A percentile compares a stretch with the other conserved stretches of the same genome.
These are phyloP conservation scores for Melanotaenia duboulayi DNA, from an alignment of 2,113 vertebrate species.

Conservation along the genomic window DNA sequence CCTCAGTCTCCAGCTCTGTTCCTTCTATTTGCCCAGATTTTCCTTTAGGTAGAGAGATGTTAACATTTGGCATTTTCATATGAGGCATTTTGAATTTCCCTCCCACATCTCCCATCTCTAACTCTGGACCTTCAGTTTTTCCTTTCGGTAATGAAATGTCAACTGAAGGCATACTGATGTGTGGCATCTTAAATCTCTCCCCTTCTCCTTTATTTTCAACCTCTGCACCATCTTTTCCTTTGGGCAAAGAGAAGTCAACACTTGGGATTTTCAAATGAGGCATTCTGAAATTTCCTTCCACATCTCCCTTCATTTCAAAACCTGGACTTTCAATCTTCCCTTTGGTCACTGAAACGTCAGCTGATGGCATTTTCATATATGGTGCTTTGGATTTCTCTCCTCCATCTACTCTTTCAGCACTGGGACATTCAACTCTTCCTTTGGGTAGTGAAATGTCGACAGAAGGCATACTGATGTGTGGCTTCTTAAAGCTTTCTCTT, in stretches of 20 bases:
- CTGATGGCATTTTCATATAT: constrained; percentile 38
- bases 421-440: constrained; percentile 31
- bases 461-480: constrained; percentile 62
- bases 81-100: constrained; percentile 58
- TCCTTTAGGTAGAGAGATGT: constrained; percentile 45
- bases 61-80: constrained; percentile 57
- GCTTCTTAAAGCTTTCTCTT: constrained; percentile 44
- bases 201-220: constrained; percentile 11
- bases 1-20: constrained; percentile 30
- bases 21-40: constrained; percentile 41
- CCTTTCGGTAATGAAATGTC: constrained; percentile 25
- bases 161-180: constrained; percentile 8
- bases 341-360: constrained; percentile 35
- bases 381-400: constrained; percentile 30
- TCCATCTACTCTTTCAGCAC: constrained; percentile 23
- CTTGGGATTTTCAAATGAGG: constrained; percentile 29
- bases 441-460: constrained; percentile 72
- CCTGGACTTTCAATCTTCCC: constrained; percentile 45
- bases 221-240: constrained; percentile 43
- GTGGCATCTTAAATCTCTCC: constrained; percentile 27
- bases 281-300: constrained; percentile 48
- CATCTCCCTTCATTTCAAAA: background rate
- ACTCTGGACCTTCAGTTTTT: constrained; percentile 9
- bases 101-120: constrained; percentile 34
- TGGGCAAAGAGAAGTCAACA: constrained; percentile 68